phyloP scores from a whole-genome alignment of 2,797 vertebrate genomes.

The Rhinoraja longicauda region DNA sequence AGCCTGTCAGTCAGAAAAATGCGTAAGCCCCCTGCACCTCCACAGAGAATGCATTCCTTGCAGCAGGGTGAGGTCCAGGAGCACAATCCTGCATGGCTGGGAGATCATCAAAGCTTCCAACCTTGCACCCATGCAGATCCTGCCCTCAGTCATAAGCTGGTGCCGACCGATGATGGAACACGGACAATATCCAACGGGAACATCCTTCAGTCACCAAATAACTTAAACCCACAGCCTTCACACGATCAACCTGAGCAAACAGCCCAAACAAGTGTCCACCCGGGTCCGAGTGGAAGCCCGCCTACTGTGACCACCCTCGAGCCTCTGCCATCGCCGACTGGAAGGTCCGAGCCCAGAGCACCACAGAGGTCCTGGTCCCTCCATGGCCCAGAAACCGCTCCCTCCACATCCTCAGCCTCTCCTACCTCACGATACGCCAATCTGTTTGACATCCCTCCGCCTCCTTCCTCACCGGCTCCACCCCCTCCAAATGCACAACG shows the following conservation, averaged over 20 bases:
- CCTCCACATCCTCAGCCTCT: conserved; percentile 81
- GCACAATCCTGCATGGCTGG: conserved; percentile 45
- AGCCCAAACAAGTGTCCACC: conserved; percentile 77
- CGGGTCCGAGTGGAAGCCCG: conserved; percentile 91
- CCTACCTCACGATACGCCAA: conserved; percentile 66
- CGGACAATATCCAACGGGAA: conserved; percentile 3
- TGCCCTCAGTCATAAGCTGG: conserved; percentile 43
- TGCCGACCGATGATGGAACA: conserved; percentile 37
- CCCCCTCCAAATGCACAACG: conserved; percentile 57
- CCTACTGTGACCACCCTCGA: conserved; percentile 76
- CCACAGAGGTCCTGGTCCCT: conserved; percentile 68
- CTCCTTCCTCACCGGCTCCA: conserved; percentile 83
- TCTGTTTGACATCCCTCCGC: conserved; percentile 75
- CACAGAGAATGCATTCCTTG: conserved; percentile 76
- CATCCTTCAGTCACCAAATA: conserved; percentile 43
- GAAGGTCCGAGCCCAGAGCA: conserved; percentile 70
- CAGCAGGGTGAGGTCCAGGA: conserved; percentile 57
- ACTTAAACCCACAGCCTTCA: conserved; percentile 55
- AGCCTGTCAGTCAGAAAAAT: conserved; percentile 83
- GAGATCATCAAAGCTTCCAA: conserved; percentile 50
- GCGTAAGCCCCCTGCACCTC: conserved; percentile 74
- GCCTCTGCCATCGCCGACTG: conserved; percentile 57
- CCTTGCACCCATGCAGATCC: conserved; percentile 43
- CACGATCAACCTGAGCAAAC: conserved; percentile 78
- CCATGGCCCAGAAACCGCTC: conserved; percentile 67